Evolutionary conservation across 2,888 invertebrate species (phyloP).

Genomic region (Resseliella maxima): DNA sequence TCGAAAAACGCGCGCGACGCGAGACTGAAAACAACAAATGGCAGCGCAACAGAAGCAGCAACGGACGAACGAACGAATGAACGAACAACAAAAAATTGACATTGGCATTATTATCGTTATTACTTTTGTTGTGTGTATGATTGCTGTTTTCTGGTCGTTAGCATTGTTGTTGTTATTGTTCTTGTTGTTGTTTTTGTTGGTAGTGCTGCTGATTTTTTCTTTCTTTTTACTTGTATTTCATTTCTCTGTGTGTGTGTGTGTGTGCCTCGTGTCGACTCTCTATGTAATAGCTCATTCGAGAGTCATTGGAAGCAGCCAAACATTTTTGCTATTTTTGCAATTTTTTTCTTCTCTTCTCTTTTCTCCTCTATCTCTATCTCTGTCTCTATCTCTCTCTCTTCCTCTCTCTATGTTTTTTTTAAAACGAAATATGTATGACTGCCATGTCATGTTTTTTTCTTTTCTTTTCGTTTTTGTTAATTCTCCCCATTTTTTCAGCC

Average conservation of each 20-base stretch:
- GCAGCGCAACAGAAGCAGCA: neutral
- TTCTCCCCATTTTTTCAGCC: neutral
- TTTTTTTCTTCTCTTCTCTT: too few relatives aligned
- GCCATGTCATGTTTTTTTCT: too few relatives aligned
- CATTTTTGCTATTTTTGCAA: too few relatives aligned
- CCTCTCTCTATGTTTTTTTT: too few relatives aligned
- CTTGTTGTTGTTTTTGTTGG: neutral
- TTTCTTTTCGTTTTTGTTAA: neutral
- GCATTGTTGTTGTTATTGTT: neutral
- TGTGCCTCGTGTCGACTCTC: neutral
- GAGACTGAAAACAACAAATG: neutral
- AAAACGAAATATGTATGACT: too few relatives aligned
- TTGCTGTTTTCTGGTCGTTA: conserved; percentile 44
- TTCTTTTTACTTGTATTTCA: neutral
- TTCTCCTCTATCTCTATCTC: too few relatives aligned
- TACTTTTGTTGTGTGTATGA: conserved; percentile 33
- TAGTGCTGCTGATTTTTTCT: too few relatives aligned
- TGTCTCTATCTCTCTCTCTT: too few relatives aligned
- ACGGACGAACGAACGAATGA: neutral
- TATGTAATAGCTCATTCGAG: neutral
- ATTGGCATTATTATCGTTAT: conserved; percentile 42
- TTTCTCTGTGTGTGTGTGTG: neutral
- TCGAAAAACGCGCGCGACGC: neutral
- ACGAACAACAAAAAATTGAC: neutral
- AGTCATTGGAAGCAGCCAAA: conserved; percentile 15